Evolutionary conservation across 64 coral and sea anemone species (phyloP), one percentile per base, ranked within the genome.

Genomic region (Dendrophyllia cribrosa): DNA sequence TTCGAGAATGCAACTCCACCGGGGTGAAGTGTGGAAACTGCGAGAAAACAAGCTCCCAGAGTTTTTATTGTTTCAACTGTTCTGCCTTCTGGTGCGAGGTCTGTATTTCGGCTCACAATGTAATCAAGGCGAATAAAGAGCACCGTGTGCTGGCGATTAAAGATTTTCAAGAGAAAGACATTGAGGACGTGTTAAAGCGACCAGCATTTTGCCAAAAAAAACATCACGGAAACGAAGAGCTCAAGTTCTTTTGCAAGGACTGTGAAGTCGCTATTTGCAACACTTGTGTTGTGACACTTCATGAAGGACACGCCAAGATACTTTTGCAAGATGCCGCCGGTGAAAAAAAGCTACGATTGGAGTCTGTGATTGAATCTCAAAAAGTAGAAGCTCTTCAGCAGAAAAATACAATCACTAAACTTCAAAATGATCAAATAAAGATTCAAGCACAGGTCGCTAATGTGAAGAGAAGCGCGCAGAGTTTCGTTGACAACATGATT

Each of bases 91-190:
- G 47, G 75, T 52, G 75, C 47, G 47, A 58, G 22, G 53, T 14
- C 17, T 78, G 75, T 12, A 58, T 20, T 8, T 50, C 23, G 14
- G 53, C 53, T 56, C 53, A 56, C 12, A 56, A 56, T 12, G 7
- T 56, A 12, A 56, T 56, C 12, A 56, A 56, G 22, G 6, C 46
- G 22, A 52, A 78, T 58, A 78, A 78, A 17, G 15, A 12, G 49
- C 75, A 78, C 53, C 43, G 45, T 0, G 75, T 78, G 75, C 21
- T 78, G 47, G 75, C 75, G 22, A 21, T 78, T 58, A 49, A 51
- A 58, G 75, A 78, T 43, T 78, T 78, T 51, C 75, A 78, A 51
- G 75, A 51, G 7, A 12, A 78, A 21, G 75, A 78, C 21, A 50
- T 78, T 25, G 75, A 78, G 15, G 47, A 19, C 26, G 53, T 78